Conservation (phyloP, 2,797 vertebrate genomes). For the Falco biarmicus region DNA sequence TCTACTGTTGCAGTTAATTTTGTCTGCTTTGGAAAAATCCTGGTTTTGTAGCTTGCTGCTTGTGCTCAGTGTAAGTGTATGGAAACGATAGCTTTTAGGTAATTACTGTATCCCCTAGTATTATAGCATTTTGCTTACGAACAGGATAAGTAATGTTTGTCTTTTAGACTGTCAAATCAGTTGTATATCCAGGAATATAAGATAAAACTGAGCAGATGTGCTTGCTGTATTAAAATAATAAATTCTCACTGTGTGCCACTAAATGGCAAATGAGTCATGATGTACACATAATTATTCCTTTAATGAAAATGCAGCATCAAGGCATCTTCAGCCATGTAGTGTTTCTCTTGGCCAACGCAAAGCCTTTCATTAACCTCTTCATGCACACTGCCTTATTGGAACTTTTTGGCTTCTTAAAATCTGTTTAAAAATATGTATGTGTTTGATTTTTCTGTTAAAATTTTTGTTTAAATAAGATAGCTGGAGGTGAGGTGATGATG, state of each 20-base stretch:
- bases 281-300: neutral
- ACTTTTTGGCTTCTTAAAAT: neutral
- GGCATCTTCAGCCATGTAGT: neutral
- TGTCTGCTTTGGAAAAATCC: too few species aligned
- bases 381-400: neutral
- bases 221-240: neutral
- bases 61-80: neutral
- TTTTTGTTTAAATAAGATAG: neutral
- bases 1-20: neutral
- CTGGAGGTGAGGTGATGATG: neutral
- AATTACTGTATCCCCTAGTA: neutral
- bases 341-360: neutral
- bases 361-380: neutral
- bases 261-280: conserved; percentile 24
- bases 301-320: conserved; percentile 28
- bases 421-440: neutral
- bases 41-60: neutral
- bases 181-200: neutral
- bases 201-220: neutral
- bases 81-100: neutral
- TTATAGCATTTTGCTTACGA: neutral
- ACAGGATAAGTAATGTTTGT: neutral
- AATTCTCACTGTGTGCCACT: neutral
- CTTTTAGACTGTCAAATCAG: neutral
- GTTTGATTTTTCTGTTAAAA: neutral